These are phyloP conservation scores for Python bivittatus DNA, from an alignment of 2,113 vertebrate genomes.

Conservation along the genomic window DNA sequence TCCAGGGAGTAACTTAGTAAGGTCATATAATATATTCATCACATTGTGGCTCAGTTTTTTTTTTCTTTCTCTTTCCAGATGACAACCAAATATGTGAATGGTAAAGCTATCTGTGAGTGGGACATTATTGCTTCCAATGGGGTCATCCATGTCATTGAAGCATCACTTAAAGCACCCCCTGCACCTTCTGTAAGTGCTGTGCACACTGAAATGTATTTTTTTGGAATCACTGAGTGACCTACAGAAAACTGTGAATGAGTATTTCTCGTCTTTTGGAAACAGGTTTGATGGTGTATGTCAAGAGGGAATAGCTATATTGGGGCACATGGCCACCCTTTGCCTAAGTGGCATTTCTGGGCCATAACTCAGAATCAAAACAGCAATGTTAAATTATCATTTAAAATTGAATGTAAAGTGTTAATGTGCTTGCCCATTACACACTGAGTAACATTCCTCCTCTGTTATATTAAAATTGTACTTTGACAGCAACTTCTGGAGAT, in stretches of 20 bases:
- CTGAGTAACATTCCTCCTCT: background rate
- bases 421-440: background rate
- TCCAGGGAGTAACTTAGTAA: background rate
- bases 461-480: background rate
- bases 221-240: background rate
- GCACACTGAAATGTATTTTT: background rate
- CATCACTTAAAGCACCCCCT: slow-evolving; percentile 82
- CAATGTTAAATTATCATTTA: background rate
- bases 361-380: background rate
- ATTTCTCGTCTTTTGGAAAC: background rate
- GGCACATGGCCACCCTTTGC: background rate
- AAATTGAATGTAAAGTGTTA: background rate
- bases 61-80: slow-evolving; percentile 54
- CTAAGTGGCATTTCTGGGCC: background rate
- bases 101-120: slow-evolving; percentile 79
- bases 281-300: background rate
- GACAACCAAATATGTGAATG: slow-evolving; percentile 79
- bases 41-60: slow-evolving; percentile 19
- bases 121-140: slow-evolving; percentile 90
- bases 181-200: slow-evolving; percentile 72
- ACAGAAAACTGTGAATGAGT: background rate
- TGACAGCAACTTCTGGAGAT: background rate
- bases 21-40: background rate
- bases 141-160: slow-evolving; percentile 88
- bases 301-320: background rate